A percentile compares a stretch with the other conserved stretches of the same genome.
These are phyloP conservation scores for Campoletis raptor DNA, from an alignment of 2,888 invertebrate species.

Conservation along the genomic window DNA sequence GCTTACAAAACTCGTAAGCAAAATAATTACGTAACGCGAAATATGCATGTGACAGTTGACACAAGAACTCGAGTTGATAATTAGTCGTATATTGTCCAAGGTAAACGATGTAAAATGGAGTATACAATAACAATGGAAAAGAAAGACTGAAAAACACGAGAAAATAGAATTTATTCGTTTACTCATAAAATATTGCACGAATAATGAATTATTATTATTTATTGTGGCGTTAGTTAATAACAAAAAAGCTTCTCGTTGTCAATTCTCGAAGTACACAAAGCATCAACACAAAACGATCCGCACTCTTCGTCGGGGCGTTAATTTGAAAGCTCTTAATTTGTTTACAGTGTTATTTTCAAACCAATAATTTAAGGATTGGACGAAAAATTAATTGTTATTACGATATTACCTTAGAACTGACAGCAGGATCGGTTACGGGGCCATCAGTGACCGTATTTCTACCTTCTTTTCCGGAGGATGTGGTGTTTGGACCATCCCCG, in stretches of 20 bases:
- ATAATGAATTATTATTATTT: neutral
- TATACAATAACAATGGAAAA: neutral
- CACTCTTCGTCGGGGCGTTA: constrained; percentile 47
- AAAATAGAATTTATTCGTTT: neutral
- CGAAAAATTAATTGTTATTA: constrained; percentile 7
- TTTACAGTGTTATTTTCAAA: neutral
- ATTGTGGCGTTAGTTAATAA: neutral
- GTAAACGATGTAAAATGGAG: constrained; percentile 4
- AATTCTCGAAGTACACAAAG: constrained; percentile 27
- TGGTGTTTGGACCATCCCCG: constrained; percentile 79
- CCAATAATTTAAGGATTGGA: neutral
- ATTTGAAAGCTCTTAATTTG: constrained; percentile 27
- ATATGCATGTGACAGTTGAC: constrained; percentile 65
- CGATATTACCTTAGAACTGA: constrained; percentile 86
- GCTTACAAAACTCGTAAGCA: constrained; percentile 30
- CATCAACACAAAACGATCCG: constrained; percentile 48
- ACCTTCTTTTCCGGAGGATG: constrained; percentile 80
- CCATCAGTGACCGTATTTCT: constrained; percentile 88
- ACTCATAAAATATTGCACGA: neutral
- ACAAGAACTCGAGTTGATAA: constrained; percentile 58
- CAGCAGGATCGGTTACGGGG: constrained; percentile 92
- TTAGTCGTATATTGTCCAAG: constrained; percentile 38
- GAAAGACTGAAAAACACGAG: neutral
- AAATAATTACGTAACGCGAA: constrained; percentile 64
- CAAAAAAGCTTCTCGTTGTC: constrained; percentile 10